A percentile compares a stretch with the other conserved stretches of the same genome.
phyloP scores from a whole-genome alignment of 2,888 invertebrate species.

The Willowsia nigromaculata region DNA sequence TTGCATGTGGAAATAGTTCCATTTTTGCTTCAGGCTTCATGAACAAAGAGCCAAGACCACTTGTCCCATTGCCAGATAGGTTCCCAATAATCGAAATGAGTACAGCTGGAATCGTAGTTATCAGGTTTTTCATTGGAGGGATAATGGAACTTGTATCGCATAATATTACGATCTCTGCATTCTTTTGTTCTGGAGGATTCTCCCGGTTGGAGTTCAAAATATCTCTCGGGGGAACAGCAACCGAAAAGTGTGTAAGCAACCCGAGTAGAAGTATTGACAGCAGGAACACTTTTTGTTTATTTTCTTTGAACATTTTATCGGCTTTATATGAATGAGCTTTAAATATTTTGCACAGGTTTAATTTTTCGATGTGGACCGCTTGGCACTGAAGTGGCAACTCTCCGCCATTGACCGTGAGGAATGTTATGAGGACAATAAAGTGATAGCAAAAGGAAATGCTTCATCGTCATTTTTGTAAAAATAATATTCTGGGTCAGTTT shows the following conservation, averaged over 20 bases:
- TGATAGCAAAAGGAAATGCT: not conserved
- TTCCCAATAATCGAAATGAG: not conserved
- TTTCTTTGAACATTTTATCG: too few relatives aligned
- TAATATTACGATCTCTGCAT: not conserved
- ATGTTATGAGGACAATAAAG: not conserved
- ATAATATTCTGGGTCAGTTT: not conserved
- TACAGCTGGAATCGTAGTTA: not conserved
- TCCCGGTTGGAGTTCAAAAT: conserved; percentile 10
- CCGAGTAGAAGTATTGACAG: not conserved
- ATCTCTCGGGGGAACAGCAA: not conserved
- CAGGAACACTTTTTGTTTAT: not conserved
- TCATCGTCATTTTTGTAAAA: not conserved
- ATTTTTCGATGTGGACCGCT: not conserved
- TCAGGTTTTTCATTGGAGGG: not conserved
- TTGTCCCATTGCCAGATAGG: not conserved
- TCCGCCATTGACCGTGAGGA: not conserved
- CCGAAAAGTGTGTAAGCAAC: not conserved
- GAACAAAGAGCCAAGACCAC: not conserved
- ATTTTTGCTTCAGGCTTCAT: not conserved
- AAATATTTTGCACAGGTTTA: too few relatives aligned
- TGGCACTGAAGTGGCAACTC: not conserved
- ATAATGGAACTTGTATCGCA: not conserved
- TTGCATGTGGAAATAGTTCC: not conserved
- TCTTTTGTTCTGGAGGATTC: not conserved
- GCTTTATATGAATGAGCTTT: too few relatives aligned